Base-by-base conservation (phyloP, 2,797 vertebrate genomes). In the Benthosema pterotum region DNA sequence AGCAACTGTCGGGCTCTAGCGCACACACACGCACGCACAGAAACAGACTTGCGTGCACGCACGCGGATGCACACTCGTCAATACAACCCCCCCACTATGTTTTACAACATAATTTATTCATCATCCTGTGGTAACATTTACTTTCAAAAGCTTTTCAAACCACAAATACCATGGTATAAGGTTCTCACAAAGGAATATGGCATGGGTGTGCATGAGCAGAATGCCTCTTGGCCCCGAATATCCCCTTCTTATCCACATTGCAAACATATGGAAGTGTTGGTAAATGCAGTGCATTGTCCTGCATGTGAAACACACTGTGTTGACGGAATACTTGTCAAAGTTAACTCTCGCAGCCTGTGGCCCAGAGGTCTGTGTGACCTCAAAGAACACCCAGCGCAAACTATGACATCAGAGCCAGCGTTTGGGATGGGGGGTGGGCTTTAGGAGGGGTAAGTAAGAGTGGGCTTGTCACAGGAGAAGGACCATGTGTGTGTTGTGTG, bases 241-340 rank as follows among this genome's bases (percentile, higher is more conserved):
- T 68, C 67, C 54, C 57, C 69, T 71, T 78, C 42, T 69, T 32
- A 67, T 65, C 67, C 83, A 85, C 83, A 77, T 83, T 87, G 80
- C 77, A 76, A 77, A 81, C 80, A 87, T 71, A 77, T 88, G 84
- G 69, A 55, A 61, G 63, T 80, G 64, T 81, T 78, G 69, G 73
- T 80, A 82, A 87, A 88, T 71, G 79, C 74, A 67, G 70, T 71
- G 73, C 71, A 79, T 82, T 83, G 79, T 85, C 65, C 78, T 77
- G n/a, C n/a, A n/a, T n/a, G 63, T 16, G 57, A 68, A 65, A 68
- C 58, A 52, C 19, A 11, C 32, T 38, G 32, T 12, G 54, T 78
- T 86, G 88, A 88, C 87, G 87, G 78, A 87, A 78, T 69, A 67
- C 78, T 75, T 74, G 84, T 83, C 80, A 74, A n/a, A 59, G 70